A percentile compares a stretch with the other conserved stretches of the same genome.
These are phyloP conservation scores for Pogonomyrmex barbatus DNA, from an alignment of 1,140 invertebrate genomes.

Conservation along the genomic window DNA sequence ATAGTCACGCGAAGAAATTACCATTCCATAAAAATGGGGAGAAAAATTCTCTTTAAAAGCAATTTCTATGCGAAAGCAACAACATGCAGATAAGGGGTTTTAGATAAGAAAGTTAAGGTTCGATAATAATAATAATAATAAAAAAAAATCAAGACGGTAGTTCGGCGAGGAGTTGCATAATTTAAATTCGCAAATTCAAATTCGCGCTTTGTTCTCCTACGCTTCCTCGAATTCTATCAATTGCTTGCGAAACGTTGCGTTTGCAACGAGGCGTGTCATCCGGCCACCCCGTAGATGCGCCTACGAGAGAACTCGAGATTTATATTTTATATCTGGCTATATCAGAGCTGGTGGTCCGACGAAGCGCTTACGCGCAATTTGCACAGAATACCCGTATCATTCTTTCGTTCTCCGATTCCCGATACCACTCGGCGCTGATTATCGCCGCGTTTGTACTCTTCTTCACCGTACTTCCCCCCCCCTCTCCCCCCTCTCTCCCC, in stretches of 20 bases:
- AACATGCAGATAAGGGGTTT: neutral
- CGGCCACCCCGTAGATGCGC: neutral
- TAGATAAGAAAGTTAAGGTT: neutral
- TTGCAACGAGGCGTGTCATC: constrained; percentile 12
- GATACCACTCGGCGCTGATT: neutral
- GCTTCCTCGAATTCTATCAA: constrained; percentile 19
- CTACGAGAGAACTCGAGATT: constrained; percentile 28
- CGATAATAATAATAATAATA: neutral
- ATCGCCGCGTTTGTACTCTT: neutral
- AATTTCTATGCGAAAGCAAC: neutral
- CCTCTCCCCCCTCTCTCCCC: no score
- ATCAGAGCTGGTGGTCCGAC: constrained; percentile 25
- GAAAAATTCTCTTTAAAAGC: neutral
- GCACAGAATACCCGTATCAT: constrained; percentile 41
- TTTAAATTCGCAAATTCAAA: constrained; percentile 26
- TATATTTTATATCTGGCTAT: constrained; percentile 35
- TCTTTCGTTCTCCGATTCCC: neutral
- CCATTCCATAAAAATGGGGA: neutral
- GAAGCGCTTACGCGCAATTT: constrained; percentile 27
- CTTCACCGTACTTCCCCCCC: neutral
- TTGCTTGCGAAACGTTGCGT: neutral
- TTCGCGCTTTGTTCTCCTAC: neutral
- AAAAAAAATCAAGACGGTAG: neutral
- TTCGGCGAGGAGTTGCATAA: constrained; percentile 6
- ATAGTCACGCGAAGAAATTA: neutral